phyloP scores from a whole-genome alignment of 2,888 invertebrate species.

The Slavum lentiscoides region DNA sequence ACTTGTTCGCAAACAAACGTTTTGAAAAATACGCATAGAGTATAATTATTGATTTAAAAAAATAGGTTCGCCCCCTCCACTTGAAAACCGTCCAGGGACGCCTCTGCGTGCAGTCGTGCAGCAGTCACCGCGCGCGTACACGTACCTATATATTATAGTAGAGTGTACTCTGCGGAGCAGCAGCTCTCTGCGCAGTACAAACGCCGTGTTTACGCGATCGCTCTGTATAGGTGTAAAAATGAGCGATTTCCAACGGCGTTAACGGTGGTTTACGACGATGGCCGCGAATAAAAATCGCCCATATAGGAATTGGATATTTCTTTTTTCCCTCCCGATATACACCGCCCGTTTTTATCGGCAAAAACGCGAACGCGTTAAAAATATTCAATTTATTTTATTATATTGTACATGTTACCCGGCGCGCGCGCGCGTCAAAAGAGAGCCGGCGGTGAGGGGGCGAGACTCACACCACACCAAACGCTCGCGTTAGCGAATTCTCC shows the following conservation, averaged over 20 bases:
- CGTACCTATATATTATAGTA: no score
- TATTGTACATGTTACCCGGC: not conserved
- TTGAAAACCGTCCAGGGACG: no score
- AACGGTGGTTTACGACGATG: constrained; percentile 33
- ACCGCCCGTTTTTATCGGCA: constrained; percentile 34
- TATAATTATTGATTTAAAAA: no score
- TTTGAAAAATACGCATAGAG: no score
- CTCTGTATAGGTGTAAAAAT: constrained; percentile 39
- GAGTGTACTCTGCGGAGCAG: no score
- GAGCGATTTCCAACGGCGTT: constrained; percentile 25
- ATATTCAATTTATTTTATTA: constrained; percentile 50
- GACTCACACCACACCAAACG: not conserved
- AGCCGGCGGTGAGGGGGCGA: not conserved
- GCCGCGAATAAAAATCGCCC: constrained; percentile 24
- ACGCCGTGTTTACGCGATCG: constrained; percentile 23
- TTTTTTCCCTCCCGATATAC: no score
- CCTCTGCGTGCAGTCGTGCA: no score
- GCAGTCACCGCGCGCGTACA: no score
- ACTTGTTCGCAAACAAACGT: no score
- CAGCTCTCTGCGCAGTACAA: no score
- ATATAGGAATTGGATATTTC: constrained; percentile 22
- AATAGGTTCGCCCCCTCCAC: no score
- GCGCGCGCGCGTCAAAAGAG: not conserved
- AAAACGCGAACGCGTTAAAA: constrained; percentile 42
- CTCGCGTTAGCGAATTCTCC: constrained; percentile 1